A percentile compares a stretch with the other conserved stretches of the same genome.
Evolutionary conservation across 1,140 invertebrate genomes (phyloP).

Genomic region (Portunus trituberculatus): DNA sequence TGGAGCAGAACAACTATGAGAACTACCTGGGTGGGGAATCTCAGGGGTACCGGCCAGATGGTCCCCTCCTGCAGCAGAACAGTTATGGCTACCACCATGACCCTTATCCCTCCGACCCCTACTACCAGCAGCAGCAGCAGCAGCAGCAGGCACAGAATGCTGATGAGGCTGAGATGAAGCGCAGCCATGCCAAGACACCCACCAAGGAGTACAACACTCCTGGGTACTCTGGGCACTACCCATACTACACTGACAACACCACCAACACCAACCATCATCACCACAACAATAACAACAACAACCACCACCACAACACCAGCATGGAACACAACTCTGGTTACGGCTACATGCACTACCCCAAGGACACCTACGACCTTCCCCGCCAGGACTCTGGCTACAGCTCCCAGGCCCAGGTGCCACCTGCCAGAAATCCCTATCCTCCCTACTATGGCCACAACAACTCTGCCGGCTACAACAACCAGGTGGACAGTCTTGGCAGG

Average conservation of each 20-base stretch:
- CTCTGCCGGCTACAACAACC: conserved; percentile 71
- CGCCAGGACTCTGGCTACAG: conserved; percentile 79
- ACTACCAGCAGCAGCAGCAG: conserved; percentile 59
- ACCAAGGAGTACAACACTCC: conserved; percentile 73
- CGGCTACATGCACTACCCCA: conserved; percentile 78
- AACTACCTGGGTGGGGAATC: conserved; percentile 57
- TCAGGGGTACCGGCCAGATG: conserved; percentile 45
- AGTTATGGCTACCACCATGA: conserved; percentile 67
- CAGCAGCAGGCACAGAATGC: conserved; percentile 44
- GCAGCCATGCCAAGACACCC: conserved; percentile 75
- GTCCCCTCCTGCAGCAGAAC: conserved; percentile 48
- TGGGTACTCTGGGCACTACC: conserved; percentile 72
- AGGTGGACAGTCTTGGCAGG: conserved; percentile 73
- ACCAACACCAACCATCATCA: conserved; percentile 34
- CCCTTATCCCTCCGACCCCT: conserved; percentile 50
- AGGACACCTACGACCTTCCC: conserved; percentile 77
- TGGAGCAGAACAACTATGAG: conserved; percentile 73
- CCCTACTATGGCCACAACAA: conserved; percentile 76
- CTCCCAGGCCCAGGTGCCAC: conserved; percentile 78
- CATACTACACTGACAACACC: conserved; percentile 63
- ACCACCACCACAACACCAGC: conserved; percentile 76
- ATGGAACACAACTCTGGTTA: conserved; percentile 78
- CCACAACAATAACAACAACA: conserved; percentile 64
- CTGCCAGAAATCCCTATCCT: conserved; percentile 76
- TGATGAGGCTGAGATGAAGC: conserved; percentile 70